Evolutionary conservation across 2,888 invertebrate species (phyloP), one percentile per base, ranked within the genome.

Genomic region (Sarcophaga subvicina): DNA sequence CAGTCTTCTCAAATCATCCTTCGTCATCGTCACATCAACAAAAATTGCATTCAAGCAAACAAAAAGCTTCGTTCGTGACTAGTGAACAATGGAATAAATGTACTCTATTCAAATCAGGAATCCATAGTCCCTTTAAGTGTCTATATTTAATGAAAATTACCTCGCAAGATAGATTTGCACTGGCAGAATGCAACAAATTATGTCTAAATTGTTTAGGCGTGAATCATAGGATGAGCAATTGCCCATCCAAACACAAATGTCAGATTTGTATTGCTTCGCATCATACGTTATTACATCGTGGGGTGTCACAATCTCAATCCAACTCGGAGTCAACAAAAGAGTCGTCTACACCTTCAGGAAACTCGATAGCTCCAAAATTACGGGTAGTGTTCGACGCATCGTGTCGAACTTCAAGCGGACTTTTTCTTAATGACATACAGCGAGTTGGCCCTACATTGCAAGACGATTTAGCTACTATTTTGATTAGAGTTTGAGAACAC

Each of bases 401-500:
- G 37, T 37, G 37, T 80, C 3, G 12, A 4, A 82, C 79, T 14
- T 47, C 75, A 8, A 71, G n/a, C 20, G 75, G 75, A 47, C 69
- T 37, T 22, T 85, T 80, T 0, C 27, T 85, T 1, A 87, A 87
- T 59, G 71, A 87, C 11, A n/a, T 80, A 2, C 59, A 82, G 6
- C 37, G 71, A 12, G 84, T 85, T 17, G 81, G 87, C 1, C 82
- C 82, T 37, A 72, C 69, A 10, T 12, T 87, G 3, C 80, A 87
- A 54, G 80, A 85, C 17, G 82, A 88, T 14, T 64, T 88, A 27
- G 75, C 86, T 14, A 67, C 71, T 11, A 75, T 72, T 17, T 25
- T 84, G 12, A 76, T 71, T n/a, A 66, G 88, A n/a, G 83, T 88
- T 80, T 25, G 87, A 17, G 27, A 11, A 17, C 85, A 83, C 45